A percentile compares a stretch with the other conserved stretches of the same genome.
These are phyloP conservation scores for Drosophila nigricruria DNA, from an alignment of 2,888 invertebrate species.

Conservation along the genomic window DNA sequence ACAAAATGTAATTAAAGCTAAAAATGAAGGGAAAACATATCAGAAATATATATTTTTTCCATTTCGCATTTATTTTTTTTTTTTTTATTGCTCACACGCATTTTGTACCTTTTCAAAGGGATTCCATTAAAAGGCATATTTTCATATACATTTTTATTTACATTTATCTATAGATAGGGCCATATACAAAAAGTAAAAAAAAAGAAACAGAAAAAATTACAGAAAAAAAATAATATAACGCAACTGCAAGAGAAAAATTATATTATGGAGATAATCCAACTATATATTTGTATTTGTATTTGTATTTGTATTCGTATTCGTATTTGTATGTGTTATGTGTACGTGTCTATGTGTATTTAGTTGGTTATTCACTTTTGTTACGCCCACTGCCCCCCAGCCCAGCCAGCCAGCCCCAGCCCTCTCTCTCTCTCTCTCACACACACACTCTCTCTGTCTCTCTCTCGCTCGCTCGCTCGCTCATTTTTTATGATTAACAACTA, in stretches of 20 bases:
- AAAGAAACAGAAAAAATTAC: conserved; percentile 4
- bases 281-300: conserved; percentile 60
- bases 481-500: conserved; percentile 58
- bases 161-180: conserved; percentile 30
- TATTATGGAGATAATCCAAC: conserved; percentile 63
- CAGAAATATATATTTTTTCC: conserved; percentile 1
- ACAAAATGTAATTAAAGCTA: conserved; percentile 13
- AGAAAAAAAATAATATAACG: conserved; percentile 24
- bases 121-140: conserved; percentile 29
- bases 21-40: conserved; percentile 14
- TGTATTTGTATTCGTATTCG: conserved; percentile 69
- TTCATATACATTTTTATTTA: conserved; percentile 7
- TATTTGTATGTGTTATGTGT: conserved; percentile 85
- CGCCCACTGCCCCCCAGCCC: neutral
- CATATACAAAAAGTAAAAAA: conserved; percentile 42
- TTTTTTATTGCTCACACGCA: conserved; percentile 42
- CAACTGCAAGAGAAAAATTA: conserved; percentile 51
- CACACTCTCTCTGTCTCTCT: conserved; percentile 13
- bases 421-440: conserved; percentile 11
- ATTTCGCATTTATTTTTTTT: conserved; percentile 18
- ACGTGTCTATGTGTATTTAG: conserved; percentile 85
- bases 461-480: conserved; percentile 19
- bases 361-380: conserved; percentile 64
- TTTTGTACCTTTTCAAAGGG: conserved; percentile 26
- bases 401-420: neutral